phyloP scores from a whole-genome alignment of 2,113 vertebrate genomes.

The Engraulis encrasicolus region DNA sequence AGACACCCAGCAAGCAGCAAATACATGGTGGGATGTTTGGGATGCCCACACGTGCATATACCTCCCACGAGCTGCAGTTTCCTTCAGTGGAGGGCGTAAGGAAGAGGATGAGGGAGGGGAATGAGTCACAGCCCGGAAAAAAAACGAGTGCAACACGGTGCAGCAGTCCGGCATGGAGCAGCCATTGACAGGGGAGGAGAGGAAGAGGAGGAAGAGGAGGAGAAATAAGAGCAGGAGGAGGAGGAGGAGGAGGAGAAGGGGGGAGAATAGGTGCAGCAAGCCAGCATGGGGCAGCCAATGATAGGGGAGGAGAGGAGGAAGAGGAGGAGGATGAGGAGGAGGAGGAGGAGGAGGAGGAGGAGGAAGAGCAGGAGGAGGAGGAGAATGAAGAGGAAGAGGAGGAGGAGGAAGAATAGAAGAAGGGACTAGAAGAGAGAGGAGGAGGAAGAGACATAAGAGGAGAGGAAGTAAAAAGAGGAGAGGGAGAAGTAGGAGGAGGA shows the following conservation, averaged over 20 bases:
- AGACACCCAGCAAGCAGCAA: too few relatives aligned
- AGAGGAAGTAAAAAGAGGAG: too few relatives aligned
- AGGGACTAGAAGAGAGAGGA: too few relatives aligned
- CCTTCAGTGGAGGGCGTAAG: not conserved
- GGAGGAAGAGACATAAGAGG: too few relatives aligned
- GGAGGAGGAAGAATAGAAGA: constrained; percentile 5
- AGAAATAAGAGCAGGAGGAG: too few relatives aligned
- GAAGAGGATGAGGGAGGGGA: too few relatives aligned
- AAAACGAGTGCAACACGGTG: not conserved
- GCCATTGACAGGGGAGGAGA: constrained; percentile 30
- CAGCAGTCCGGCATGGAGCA: not conserved
- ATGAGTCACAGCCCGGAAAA: not conserved
- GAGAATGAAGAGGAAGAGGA: not conserved
- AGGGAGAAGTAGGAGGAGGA: too few relatives aligned
- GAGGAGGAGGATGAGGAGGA: constrained; percentile 17
- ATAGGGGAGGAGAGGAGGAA: constrained; percentile 33
- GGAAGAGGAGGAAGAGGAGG: constrained; percentile 6
- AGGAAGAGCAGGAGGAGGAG: constrained; percentile 5
- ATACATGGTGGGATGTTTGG: too few relatives aligned
- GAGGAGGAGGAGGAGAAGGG: too few relatives aligned
- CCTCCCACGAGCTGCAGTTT: not conserved
- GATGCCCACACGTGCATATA: not conserved
- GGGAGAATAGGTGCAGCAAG: not conserved
- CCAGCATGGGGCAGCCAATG: not conserved
- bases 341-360: constrained; percentile 6